Percentiles rank a stretch among this genome's conserved stretches.
Evolutionary conservation across 2,113 vertebrate genomes (phyloP).

Genomic region (Indicator maculatus): DNA sequence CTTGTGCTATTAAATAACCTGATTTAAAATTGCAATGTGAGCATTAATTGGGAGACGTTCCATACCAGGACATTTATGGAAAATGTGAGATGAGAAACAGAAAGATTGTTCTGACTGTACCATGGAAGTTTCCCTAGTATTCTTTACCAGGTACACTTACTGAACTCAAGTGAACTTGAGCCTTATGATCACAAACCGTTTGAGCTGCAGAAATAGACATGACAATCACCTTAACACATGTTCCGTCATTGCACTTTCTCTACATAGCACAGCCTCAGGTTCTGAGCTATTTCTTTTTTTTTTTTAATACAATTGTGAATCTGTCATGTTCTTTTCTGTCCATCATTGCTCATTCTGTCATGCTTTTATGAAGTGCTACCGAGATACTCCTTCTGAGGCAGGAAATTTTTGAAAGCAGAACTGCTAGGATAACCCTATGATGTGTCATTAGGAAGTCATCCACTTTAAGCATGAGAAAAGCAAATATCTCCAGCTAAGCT

Average conservation of each 20-base stretch:
- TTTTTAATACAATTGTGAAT: not conserved
- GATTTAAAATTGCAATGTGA: not conserved
- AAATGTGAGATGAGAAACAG: not conserved
- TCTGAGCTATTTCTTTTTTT: not conserved
- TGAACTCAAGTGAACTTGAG: not conserved
- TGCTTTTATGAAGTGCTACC: not conserved
- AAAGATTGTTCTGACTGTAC: not conserved
- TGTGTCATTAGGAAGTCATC: not conserved
- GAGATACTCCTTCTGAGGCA: not conserved
- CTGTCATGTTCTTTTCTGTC: not conserved
- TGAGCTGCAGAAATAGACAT: not conserved
- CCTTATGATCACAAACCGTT: not conserved
- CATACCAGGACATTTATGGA: not conserved
- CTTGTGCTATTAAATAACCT: not conserved
- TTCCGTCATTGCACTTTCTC: not conserved
- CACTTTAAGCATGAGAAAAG: not conserved
- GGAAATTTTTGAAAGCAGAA: not conserved
- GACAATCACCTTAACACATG: not conserved
- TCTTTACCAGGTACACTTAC: not conserved
- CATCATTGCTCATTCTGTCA: not conserved
- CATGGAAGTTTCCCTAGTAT: rapidly evolving
- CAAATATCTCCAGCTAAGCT: not conserved
- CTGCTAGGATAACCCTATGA: not conserved
- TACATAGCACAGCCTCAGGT: not conserved
- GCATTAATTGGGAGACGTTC: not conserved